Percentiles rank a stretch among this genome's conserved stretches.
These are phyloP conservation scores for Maniola jurtina DNA, from an alignment of 1,140 invertebrate species.

Conservation along the genomic window DNA sequence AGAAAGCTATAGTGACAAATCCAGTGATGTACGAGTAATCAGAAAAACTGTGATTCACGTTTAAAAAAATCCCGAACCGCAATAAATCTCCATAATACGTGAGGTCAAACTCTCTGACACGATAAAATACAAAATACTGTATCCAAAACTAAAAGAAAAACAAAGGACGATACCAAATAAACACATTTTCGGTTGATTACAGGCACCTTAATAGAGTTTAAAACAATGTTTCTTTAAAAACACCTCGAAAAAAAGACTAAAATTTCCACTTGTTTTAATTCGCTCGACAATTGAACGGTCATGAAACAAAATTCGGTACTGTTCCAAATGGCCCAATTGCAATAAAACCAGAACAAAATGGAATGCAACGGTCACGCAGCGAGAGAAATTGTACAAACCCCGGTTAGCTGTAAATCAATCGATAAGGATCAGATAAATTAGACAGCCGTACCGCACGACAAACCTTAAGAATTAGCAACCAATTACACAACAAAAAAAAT, in stretches of 20 bases:
- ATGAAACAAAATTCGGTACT: slow-evolving; percentile 25
- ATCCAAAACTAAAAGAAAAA: too few relatives aligned
- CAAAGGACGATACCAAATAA: too few relatives aligned
- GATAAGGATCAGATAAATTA: slow-evolving; percentile 59
- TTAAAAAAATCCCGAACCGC: neutral
- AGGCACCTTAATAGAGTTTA: too few relatives aligned
- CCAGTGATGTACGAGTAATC: too few relatives aligned
- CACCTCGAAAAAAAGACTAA: too few relatives aligned
- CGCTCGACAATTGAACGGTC: slow-evolving; percentile 17
- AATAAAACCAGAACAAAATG: slow-evolving; percentile 35
- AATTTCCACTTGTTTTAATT: neutral
- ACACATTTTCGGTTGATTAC: too few relatives aligned
- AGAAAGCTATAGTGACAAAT: too few relatives aligned
- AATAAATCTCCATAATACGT: neutral
- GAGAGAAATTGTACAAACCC: slow-evolving; percentile 44
- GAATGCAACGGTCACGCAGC: slow-evolving; percentile 30
- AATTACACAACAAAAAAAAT: slow-evolving; percentile 56
- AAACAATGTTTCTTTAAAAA: too few relatives aligned
- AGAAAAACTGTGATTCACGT: neutral
- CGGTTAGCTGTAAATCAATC: slow-evolving; percentile 53
- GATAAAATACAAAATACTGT: too few relatives aligned
- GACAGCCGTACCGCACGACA: slow-evolving; percentile 47
- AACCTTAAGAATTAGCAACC: slow-evolving; percentile 56
- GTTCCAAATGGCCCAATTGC: slow-evolving; percentile 49
- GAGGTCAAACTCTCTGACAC: neutral